Percentiles rank a stretch among this genome's conserved stretches.
phyloP scores from a whole-genome alignment of 1,140 invertebrate genomes.

The Rhyacophila brunnea region DNA sequence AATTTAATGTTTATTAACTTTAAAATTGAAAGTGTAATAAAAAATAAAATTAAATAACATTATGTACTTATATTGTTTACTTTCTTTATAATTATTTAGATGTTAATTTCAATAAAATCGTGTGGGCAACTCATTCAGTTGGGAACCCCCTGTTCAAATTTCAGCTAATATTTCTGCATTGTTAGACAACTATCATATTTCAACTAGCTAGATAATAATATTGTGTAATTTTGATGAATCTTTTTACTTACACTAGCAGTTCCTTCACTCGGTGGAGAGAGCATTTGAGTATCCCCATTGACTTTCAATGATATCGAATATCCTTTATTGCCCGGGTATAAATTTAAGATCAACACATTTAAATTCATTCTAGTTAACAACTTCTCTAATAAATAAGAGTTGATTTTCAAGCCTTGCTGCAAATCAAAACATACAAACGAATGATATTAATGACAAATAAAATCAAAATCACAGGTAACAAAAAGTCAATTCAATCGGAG shows the following conservation, averaged over 20 bases:
- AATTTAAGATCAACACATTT: constrained; percentile 85
- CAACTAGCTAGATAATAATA: no score
- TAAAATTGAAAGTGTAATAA: no score
- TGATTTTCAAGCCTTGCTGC: constrained; percentile 66
- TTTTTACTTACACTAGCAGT: constrained; percentile 45
- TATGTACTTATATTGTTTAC: no score
- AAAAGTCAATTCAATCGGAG: background rate
- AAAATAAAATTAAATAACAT: no score
- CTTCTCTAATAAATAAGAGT: constrained; percentile 80
- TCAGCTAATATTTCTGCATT: no score
- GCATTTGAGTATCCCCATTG: constrained; percentile 56
- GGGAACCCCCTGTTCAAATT: no score
- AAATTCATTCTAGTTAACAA: constrained; percentile 80
- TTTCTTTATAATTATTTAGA: no score
- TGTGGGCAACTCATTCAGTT: no score
- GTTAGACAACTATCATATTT: no score
- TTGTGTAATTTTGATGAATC: no score
- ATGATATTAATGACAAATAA: background rate
- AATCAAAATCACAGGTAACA: background rate
- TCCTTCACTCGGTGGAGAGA: constrained; percentile 42
- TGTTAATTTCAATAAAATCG: no score
- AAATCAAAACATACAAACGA: constrained; percentile 33
- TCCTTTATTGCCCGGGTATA: constrained; percentile 89
- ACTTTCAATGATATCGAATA: constrained; percentile 77
- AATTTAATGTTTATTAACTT: no score